These are phyloP conservation scores for Eulemur rubriventer DNA, from an alignment of 2,797 vertebrate genomes.

Conservation along the genomic window DNA sequence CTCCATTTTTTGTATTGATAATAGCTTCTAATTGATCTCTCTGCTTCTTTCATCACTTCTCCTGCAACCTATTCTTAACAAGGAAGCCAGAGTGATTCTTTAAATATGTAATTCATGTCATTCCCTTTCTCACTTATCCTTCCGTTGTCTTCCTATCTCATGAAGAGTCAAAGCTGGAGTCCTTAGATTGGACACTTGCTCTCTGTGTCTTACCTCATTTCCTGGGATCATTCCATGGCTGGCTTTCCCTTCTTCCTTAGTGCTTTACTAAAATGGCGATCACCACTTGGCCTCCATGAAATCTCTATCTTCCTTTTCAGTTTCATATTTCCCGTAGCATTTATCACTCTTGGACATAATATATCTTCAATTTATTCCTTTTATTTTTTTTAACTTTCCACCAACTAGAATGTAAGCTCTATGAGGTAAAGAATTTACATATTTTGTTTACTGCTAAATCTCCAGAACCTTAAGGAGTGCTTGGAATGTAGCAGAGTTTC, in stretches of 20 bases:
- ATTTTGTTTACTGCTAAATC: neutral
- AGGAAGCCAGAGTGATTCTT: neutral
- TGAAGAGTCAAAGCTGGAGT: neutral
- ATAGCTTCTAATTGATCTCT: neutral
- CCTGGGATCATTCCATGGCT: neutral
- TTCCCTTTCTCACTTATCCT: neutral
- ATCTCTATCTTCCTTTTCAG: neutral
- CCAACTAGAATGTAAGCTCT: neutral
- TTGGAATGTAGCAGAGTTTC: neutral
- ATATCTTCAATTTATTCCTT: neutral
- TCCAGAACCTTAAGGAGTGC: neutral
- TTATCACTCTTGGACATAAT: neutral
- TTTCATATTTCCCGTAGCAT: neutral
- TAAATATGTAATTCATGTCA: neutral
- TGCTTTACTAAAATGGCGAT: neutral
- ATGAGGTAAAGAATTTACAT: neutral
- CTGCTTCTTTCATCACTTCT: neutral
- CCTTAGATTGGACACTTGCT: neutral
- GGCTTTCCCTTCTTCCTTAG: neutral
- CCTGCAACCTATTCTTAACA: neutral
- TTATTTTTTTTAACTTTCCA: neutral
- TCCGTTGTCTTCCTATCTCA: neutral
- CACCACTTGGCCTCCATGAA: fast-evolving
- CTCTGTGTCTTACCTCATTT: neutral
- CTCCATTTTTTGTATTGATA: neutral